phyloP scores from a whole-genome alignment of 2,888 invertebrate species.

The Diogma glabrata region DNA sequence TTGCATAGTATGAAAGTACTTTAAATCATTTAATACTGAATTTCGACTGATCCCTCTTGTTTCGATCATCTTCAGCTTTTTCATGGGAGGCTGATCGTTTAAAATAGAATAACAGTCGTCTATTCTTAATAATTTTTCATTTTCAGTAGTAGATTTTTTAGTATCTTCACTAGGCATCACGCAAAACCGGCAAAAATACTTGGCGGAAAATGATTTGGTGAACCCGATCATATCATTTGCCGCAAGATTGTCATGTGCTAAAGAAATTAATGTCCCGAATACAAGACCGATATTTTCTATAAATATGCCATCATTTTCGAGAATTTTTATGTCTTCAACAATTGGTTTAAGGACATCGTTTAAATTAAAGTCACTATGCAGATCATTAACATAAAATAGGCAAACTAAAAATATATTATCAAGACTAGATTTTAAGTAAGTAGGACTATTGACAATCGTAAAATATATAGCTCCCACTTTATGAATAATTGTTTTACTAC shows the following conservation, averaged over 20 bases:
- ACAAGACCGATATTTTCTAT: not conserved
- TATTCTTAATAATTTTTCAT: not conserved
- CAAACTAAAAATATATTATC: not conserved
- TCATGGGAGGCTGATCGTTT: not conserved
- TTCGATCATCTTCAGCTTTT: not conserved
- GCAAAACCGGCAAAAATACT: not conserved
- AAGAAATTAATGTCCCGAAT: not conserved
- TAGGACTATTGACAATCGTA: not conserved
- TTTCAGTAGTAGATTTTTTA: not conserved
- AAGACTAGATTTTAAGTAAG: not conserved
- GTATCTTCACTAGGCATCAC: not conserved
- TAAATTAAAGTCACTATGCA: not conserved
- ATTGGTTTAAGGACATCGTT: not conserved
- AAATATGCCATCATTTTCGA: not conserved
- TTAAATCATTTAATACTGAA: not conserved
- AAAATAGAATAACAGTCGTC: not conserved
- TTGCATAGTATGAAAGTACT: not conserved
- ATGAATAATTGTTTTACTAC: not conserved
- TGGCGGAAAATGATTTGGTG: not conserved
- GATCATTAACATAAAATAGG: not conserved
- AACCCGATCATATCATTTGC: constrained; percentile 1
- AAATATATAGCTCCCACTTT: not conserved
- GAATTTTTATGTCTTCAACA: not conserved
- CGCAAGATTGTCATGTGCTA: not conserved
- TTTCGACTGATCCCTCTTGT: not conserved